Percentiles rank a stretch among this genome's conserved stretches.
Evolutionary conservation across 2,113 vertebrate species (phyloP).

Genomic region (Chloroceryle aenea): DNA sequence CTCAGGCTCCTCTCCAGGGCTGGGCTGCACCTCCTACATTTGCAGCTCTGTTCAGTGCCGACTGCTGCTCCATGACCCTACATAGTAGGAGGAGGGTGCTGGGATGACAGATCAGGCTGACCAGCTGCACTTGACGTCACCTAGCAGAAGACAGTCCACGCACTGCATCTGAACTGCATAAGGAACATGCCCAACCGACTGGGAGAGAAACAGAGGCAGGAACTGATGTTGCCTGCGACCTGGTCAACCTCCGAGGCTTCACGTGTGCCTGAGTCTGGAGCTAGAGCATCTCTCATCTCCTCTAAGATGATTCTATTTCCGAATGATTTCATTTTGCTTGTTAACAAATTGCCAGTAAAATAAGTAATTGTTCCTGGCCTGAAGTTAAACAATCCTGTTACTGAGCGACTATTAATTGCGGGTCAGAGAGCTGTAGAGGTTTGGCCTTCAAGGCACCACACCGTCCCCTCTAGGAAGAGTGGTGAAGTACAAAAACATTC

Average conservation of each 20-base stretch:
- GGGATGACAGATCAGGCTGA: background rate
- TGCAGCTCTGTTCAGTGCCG: fast-evolving
- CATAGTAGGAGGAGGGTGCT: conserved; percentile 13
- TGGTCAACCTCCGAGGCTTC: fast-evolving
- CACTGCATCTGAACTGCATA: fast-evolving
- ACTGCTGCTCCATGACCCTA: conserved; percentile 29
- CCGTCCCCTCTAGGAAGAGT: conserved; percentile 57
- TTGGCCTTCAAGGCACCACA: conserved; percentile 32
- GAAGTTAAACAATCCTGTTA: background rate
- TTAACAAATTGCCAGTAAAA: background rate
- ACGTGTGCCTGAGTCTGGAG: fast-evolving
- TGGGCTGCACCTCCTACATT: background rate
- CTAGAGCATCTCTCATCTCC: background rate
- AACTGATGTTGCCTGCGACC: fast-evolving
- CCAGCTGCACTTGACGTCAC: conserved; percentile 21
- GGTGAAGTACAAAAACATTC: conserved; percentile 62
- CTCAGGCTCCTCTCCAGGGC: background rate
- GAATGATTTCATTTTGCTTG: background rate
- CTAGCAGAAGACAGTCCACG: background rate
- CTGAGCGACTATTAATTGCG: background rate
- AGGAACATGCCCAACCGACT: fast-evolving
- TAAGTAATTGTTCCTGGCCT: background rate
- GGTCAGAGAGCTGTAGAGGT: background rate
- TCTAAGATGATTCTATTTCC: background rate
- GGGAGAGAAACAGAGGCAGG: background rate